Evolutionary conservation across 2,888 invertebrate species (phyloP).

Genomic region (Leuctra nigra): DNA sequence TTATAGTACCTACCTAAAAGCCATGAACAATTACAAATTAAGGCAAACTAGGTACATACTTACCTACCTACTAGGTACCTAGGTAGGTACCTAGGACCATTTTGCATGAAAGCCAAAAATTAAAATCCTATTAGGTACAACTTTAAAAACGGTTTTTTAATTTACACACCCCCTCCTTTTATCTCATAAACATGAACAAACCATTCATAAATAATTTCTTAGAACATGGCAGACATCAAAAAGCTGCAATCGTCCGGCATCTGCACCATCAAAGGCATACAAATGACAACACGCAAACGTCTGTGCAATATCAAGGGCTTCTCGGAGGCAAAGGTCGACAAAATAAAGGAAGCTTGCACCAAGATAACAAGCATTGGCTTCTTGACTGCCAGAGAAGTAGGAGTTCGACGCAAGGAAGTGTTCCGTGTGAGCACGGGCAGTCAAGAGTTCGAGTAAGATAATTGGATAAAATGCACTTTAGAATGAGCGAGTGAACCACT

Average conservation of each 20-base stretch:
- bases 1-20: too few species aligned
- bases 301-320: conserved; percentile 67
- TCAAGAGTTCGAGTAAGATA: conserved; percentile 65
- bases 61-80: neutral
- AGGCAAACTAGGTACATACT: neutral
- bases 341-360: conserved; percentile 69
- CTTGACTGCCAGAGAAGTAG: conserved; percentile 67
- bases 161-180: neutral
- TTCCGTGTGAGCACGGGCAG: conserved; percentile 65
- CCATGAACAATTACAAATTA: too few species aligned
- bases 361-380: conserved; percentile 60
- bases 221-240: conserved; percentile 67
- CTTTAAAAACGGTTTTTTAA: conserved; percentile 1
- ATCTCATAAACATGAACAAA: neutral
- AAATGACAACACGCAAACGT: conserved; percentile 71
- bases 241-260: conserved; percentile 69
- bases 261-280: conserved; percentile 73
- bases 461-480: too few species aligned
- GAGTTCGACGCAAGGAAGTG: conserved; percentile 61
- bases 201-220: conserved; percentile 2
- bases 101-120: neutral
- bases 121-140: neutral
- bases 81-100: neutral
- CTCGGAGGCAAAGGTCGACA: conserved; percentile 68
- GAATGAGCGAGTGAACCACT: too few species aligned